Evolutionary conservation across 1,140 invertebrate genomes (phyloP).

Genomic region (Linepithema humile): DNA sequence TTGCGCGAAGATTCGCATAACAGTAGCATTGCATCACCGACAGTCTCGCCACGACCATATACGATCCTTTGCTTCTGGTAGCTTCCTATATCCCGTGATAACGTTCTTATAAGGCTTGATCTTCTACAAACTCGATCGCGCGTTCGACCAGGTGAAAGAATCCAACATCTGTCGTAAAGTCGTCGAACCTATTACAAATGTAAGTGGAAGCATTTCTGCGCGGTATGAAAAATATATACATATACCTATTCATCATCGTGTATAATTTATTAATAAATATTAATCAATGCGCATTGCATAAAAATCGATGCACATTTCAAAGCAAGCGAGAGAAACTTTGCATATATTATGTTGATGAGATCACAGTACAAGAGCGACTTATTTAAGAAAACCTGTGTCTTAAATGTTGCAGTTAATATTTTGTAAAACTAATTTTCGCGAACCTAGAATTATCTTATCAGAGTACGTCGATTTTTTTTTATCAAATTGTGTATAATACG

Average conservation of each 20-base stretch:
- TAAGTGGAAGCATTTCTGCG: not conserved
- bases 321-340: too few species aligned
- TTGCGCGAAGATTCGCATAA: constrained; percentile 65
- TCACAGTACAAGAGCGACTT: too few species aligned
- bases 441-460: too few species aligned
- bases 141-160: constrained; percentile 43
- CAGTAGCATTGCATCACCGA: constrained; percentile 68
- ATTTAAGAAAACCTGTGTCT: too few species aligned
- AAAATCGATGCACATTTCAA: too few species aligned
- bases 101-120: constrained; percentile 74
- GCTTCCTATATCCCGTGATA: constrained; percentile 73
- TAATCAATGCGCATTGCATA: not conserved
- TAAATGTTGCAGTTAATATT: too few species aligned
- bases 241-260: not conserved
- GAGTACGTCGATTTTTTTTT: too few species aligned
- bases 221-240: not conserved
- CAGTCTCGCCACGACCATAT: constrained; percentile 66
- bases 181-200: constrained; percentile 52
- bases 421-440: too few species aligned
- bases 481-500: too few species aligned
- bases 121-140: constrained; percentile 59
- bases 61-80: constrained; percentile 65
- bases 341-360: too few species aligned
- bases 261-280: not conserved
- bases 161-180: constrained; percentile 20